These are phyloP conservation scores for Dilophus febrilis DNA, from an alignment of 2,888 invertebrate species.

Conservation along the genomic window DNA sequence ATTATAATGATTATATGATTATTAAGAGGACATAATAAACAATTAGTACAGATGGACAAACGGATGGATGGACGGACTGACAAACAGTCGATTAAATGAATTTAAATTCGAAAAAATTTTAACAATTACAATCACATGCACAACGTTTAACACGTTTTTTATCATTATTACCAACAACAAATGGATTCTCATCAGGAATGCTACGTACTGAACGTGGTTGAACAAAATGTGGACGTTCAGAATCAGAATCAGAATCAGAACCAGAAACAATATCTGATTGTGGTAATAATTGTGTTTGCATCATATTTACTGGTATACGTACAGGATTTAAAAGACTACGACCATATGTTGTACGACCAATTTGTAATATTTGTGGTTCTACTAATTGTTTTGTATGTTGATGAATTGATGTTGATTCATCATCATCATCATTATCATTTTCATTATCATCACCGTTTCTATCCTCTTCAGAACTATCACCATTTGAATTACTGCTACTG, in stretches of 20 bases:
- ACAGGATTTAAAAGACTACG: slow-evolving; percentile 30
- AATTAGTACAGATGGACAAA: too few relatives aligned
- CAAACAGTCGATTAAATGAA: too few relatives aligned
- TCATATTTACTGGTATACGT: slow-evolving; percentile 36
- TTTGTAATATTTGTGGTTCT: slow-evolving; percentile 22
- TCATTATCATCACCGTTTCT: slow-evolving; percentile 4
- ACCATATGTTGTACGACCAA: slow-evolving; percentile 28
- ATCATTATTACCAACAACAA: too few relatives aligned
- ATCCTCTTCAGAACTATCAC: slow-evolving; percentile 10
- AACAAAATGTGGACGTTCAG: slow-evolving; percentile 57
- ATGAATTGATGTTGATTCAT: slow-evolving; percentile 12
- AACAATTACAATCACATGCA: too few relatives aligned
- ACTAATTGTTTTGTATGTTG: slow-evolving; percentile 16
- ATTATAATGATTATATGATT: too few relatives aligned
- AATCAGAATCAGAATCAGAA: too few relatives aligned
- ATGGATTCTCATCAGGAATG: slow-evolving; percentile 36
- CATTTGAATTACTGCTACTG: slow-evolving; percentile 15
- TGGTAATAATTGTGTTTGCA: slow-evolving; percentile 39
- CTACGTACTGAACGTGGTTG: slow-evolving; percentile 63
- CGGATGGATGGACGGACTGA: too few relatives aligned
- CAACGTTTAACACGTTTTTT: too few relatives aligned
- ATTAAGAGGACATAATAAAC: too few relatives aligned
- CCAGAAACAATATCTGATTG: slow-evolving; percentile 18
- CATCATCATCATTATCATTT: background rate
- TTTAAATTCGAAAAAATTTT: too few relatives aligned